phyloP scores from a whole-genome alignment of 2,888 invertebrate genomes.

The Caenorhabditis becei region DNA sequence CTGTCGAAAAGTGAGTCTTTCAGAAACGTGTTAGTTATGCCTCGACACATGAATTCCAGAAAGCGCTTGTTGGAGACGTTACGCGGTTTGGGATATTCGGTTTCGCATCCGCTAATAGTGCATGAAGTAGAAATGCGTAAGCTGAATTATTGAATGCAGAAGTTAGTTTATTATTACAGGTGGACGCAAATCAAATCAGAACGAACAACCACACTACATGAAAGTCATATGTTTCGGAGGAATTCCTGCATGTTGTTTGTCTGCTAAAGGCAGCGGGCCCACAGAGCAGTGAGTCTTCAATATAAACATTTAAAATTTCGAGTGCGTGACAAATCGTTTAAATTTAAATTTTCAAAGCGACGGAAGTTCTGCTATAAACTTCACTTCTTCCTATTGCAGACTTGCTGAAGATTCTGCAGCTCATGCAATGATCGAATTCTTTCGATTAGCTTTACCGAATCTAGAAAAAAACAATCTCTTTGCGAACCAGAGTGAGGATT shows the following conservation, averaged over 20 bases:
- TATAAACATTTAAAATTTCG: no score
- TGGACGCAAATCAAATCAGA: not conserved
- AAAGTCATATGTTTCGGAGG: slow-evolving; percentile 22
- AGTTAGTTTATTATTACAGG: not conserved
- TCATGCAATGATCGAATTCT: slow-evolving; percentile 43
- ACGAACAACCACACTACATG: not conserved
- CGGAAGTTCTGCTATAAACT: no score
- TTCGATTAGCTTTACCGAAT: not conserved
- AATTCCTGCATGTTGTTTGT: slow-evolving; percentile 40
- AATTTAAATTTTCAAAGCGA: not conserved
- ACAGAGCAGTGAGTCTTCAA: not conserved
- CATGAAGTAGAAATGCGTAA: not conserved
- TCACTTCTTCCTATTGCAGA: no score
- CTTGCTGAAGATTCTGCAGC: slow-evolving; percentile 25
- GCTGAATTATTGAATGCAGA: not conserved
- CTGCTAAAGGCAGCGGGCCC: slow-evolving; percentile 15
- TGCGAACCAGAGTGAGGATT: not conserved
- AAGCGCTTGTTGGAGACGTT: not conserved
- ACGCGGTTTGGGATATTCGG: not conserved
- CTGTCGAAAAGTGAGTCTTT: no score
- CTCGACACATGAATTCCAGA: no score
- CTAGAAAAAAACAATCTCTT: slow-evolving; percentile 2
- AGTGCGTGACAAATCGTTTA: no score
- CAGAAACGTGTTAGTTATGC: no score
- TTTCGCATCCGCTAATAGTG: not conserved